Percentiles rank a stretch among this genome's conserved stretches.
These are phyloP conservation scores for Puntigrus tetrazona DNA, from an alignment of 2,113 vertebrate species.

Conservation along the genomic window DNA sequence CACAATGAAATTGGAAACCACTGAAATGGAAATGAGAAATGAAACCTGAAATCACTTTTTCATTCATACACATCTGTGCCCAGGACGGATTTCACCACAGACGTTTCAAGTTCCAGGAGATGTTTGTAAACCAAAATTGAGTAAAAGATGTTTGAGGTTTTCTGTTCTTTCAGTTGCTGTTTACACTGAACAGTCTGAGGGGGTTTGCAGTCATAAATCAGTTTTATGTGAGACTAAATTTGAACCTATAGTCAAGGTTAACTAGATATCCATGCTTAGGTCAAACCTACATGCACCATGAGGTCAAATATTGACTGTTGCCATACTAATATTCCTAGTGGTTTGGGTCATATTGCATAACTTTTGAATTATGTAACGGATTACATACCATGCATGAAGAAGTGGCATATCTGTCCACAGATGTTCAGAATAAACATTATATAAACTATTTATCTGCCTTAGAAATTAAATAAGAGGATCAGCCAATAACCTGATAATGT, in stretches of 20 bases:
- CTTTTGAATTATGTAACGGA: slow-evolving; percentile 1
- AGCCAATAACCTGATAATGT: background rate
- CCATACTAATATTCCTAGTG: slow-evolving; percentile 2
- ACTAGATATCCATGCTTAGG: background rate
- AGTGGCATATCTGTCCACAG: background rate
- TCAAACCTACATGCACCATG: slow-evolving; percentile 19
- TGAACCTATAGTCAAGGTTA: background rate
- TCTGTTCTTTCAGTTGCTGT: background rate
- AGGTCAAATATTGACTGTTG: slow-evolving; percentile 28
- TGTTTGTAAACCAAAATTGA: background rate
- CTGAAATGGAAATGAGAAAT: slow-evolving; percentile 10
- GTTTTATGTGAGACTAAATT: slow-evolving; percentile 2
- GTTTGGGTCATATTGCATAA: slow-evolving; percentile 28
- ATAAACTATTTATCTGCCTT: background rate
- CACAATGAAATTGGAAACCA: background rate
- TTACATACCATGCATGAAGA: background rate
- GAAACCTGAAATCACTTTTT: background rate
- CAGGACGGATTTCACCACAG: background rate
- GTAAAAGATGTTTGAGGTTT: background rate
- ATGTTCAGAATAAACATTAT: slow-evolving; percentile 9
- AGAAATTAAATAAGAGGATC: background rate
- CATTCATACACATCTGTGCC: background rate
- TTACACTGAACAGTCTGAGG: background rate
- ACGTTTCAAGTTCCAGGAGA: background rate
- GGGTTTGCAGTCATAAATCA: background rate